These are phyloP conservation scores for Ciconia boyciana DNA, from an alignment of 2,113 vertebrate species.

Conservation along the genomic window DNA sequence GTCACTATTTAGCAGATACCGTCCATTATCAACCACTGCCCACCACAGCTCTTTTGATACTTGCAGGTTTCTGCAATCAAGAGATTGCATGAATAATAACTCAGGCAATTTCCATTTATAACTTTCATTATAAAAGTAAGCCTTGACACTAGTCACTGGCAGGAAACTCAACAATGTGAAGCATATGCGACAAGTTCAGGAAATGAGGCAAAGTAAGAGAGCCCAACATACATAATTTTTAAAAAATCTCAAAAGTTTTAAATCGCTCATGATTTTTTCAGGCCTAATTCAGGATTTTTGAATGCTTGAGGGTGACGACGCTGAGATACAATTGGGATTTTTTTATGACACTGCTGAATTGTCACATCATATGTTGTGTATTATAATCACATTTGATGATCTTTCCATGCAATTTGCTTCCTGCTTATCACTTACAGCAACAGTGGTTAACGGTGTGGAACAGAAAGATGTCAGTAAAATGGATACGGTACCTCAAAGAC, in stretches of 20 bases:
- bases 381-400: background rate
- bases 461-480: background rate
- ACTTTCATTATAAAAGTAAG: background rate
- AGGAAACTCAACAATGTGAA: background rate
- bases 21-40: background rate
- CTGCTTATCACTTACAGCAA: background rate
- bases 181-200: background rate
- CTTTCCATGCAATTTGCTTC: conserved; percentile 8
- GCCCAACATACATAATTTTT: background rate
- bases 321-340: background rate
- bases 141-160: background rate
- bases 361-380: background rate
- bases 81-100: background rate
- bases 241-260: background rate
- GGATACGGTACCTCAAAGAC: background rate
- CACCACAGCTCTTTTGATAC: background rate
- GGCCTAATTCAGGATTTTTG: background rate
- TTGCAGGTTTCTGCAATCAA: background rate
- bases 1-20: background rate
- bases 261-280: background rate
- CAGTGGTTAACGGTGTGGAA: background rate
- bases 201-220: background rate
- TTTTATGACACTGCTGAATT: background rate
- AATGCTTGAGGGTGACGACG: background rate
- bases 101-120: background rate